Evolutionary conservation across 2,888 invertebrate genomes (phyloP), one percentile per base, ranked within the genome.

Genomic region (Brachyptera risi): DNA sequence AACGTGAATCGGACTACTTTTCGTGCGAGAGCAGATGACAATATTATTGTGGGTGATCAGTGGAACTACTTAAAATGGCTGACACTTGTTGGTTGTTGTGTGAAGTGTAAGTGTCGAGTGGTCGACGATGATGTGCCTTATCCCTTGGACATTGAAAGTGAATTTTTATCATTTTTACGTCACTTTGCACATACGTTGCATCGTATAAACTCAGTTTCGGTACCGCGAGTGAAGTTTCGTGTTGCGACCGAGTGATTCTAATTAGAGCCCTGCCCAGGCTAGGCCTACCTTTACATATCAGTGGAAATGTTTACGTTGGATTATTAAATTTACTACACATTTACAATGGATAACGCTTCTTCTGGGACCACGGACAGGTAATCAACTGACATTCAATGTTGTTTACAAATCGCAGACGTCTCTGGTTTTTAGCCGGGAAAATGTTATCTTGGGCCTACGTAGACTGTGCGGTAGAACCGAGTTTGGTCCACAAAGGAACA

Each of bases 51-150:
- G 57, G 59, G 51, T 57, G 64, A 50, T 44, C 56, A 50, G 17
- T 50, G 54, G 35, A 19, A 54, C 54, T 62, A 44, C 64, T 47
- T 74, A 76, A 76, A 72, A 76, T 76, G 76, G 76, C 76, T 74
- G 75, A 72, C 75, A 76, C 75, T 76, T 76, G 76, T 76, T 76
- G 74, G 75, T 71, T 69, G 69, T 71, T 58, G 61, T 61, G 62
- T 64, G 66, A 58, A 67, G 70, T 72, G 68, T 60, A 47, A 58
- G 60, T 65, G 66, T 59, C 59, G 44, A 58, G 62, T 62, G 54
- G 58, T 59, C 58, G 65, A 56, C 63, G 37, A 62, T 63, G 56
- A 58, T 58, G 63, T 66, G 56, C 61, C 63, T 63, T 62, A 60
- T 50, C 37, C 17, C 54, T 35, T 54, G 54, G 17, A 37, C 35